These are phyloP conservation scores for Lysiphlebus fabarum DNA, from an alignment of 1,140 invertebrate genomes.

Conservation along the genomic window DNA sequence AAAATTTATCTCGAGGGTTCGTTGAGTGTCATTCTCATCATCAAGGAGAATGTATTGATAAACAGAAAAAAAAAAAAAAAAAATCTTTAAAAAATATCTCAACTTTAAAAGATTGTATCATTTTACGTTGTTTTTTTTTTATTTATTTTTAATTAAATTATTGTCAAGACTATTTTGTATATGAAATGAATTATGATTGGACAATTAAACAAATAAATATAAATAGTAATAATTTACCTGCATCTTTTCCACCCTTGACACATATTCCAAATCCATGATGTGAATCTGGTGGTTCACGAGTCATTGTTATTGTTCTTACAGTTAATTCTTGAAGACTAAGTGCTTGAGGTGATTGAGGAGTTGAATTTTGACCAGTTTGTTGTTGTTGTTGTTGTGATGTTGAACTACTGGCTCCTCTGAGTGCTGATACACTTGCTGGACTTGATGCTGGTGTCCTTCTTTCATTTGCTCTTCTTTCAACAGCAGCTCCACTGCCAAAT, in stretches of 20 bases:
- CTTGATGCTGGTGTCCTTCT: constrained; percentile 69
- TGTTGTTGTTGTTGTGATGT: constrained; percentile 32
- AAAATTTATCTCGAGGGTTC: background rate
- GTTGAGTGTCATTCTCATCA: background rate
- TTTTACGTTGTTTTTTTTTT: no score
- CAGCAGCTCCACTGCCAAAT: constrained; percentile 44
- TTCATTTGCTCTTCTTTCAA: constrained; percentile 43
- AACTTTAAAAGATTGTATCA: no score
- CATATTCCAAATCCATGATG: constrained; percentile 83
- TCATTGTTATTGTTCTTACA: constrained; percentile 80
- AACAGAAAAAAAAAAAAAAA: background rate
- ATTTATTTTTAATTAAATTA: background rate
- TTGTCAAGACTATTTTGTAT: background rate
- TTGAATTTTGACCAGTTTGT: constrained; percentile 26
- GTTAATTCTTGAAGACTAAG: constrained; percentile 70
- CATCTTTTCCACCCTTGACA: constrained; percentile 84
- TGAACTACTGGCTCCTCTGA: constrained; percentile 38
- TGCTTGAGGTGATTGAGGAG: constrained; percentile 54
- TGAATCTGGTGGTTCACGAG: constrained; percentile 69
- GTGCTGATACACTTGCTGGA: constrained; percentile 58
- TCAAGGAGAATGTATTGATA: background rate
- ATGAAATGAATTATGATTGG: constrained; percentile 11
- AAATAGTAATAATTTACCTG: constrained; percentile 57
- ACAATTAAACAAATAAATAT: constrained; percentile 7
- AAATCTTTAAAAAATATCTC: background rate